phyloP scores from a whole-genome alignment of 2,888 invertebrate species.

The Polyommatus iphigenia region DNA sequence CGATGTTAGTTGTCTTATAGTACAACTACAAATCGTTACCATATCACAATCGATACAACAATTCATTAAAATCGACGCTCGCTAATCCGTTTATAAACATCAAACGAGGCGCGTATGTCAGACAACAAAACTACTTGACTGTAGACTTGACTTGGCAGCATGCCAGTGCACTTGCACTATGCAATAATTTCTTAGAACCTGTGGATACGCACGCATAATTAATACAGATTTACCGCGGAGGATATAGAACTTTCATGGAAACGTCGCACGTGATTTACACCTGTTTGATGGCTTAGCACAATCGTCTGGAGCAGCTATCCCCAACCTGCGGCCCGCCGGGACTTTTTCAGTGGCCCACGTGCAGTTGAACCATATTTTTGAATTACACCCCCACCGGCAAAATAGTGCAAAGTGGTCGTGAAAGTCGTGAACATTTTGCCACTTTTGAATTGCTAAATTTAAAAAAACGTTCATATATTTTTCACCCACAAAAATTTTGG shows the following conservation, averaged over 20 bases:
- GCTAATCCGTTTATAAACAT: slow-evolving; percentile 28
- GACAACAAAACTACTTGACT: slow-evolving; percentile 29
- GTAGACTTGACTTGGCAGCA: slow-evolving; percentile 28
- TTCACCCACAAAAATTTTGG: no score
- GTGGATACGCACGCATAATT: slow-evolving; percentile 19
- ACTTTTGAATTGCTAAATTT: no score
- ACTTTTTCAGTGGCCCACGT: no score
- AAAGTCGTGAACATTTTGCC: no score
- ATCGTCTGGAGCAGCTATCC: background rate
- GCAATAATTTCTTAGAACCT: slow-evolving; percentile 39
- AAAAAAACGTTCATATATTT: no score
- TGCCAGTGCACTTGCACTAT: slow-evolving; percentile 33
- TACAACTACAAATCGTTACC: background rate
- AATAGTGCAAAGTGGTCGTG: no score
- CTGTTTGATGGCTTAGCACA: background rate
- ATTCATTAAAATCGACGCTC: slow-evolving; percentile 28
- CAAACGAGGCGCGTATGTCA: slow-evolving; percentile 30
- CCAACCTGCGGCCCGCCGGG: no score
- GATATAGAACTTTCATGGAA: slow-evolving; percentile 5
- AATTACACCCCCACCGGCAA: no score
- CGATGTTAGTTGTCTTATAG: background rate
- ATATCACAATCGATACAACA: slow-evolving; percentile 30
- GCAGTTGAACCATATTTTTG: no score
- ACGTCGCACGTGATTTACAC: background rate
- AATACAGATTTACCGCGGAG: slow-evolving; percentile 24